Base-by-base conservation (phyloP, 2,113 vertebrate species). In the Prunella fulvescens region DNA sequence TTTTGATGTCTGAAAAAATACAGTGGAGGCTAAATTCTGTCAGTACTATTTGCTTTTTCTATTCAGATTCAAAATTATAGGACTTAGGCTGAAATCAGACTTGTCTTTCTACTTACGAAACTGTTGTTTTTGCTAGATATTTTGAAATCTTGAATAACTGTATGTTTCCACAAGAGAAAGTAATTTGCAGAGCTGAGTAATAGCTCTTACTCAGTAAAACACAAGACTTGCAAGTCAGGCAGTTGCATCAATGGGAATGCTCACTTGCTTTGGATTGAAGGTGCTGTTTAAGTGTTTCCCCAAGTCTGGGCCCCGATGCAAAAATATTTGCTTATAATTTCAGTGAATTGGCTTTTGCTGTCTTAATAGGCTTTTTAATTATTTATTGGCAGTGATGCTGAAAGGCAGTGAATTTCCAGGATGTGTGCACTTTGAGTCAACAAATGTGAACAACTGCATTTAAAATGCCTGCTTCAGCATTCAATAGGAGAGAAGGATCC, bases 261-360 rank as follows among this genome's bases (percentile, higher is more conserved):
- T 93, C 28, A 9, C 11, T 9, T 44, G 53, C 78, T 88, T 87
- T 42, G 35, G 65, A 35, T 14, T 82, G 77, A 81, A 88, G 66
- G 48, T 76, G 48, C 29, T 71, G 37, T 79, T 82, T 56, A 74
- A 82, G 71, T 93, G 35, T 85, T 88, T 86, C 64, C 35, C 26
- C 39, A 42, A 33, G 20, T 80, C 66, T 70, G 39, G 25, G 50
- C 47, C 28, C 56, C 48, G 47, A 71, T 93, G 71, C 60, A 70
- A 73, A 96, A 88, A 53, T 64, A 67, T 64, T 95, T 90, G 85
- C 69, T 93, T 93, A 40, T 82, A 51, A 90, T 86, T 90, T 74
- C 53, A 81, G 67, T 86, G 79, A 93, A 64, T 86, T 93, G 40
- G n/a, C 56, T 94, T 96, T 85, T 93, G 31, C 40, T 92, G 31